Evolutionary conservation across 2,113 vertebrate genomes (phyloP).

Genomic region (Hystrix brachyura): DNA sequence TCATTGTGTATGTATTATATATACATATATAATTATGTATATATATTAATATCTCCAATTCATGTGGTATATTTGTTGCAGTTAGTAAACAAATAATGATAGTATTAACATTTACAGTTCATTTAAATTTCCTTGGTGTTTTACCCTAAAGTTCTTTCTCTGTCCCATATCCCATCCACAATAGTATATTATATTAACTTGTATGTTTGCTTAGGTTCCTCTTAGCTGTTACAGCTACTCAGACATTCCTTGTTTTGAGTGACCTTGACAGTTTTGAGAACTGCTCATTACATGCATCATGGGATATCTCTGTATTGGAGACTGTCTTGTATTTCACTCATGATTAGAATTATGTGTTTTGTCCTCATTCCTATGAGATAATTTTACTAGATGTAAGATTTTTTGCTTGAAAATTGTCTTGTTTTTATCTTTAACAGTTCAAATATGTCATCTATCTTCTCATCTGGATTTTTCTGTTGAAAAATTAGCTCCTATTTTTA

Average conservation of each 20-base stretch:
- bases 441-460: background rate
- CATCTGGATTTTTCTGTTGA: background rate
- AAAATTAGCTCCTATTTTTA: background rate
- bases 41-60: background rate
- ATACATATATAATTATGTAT: background rate
- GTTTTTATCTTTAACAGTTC: background rate
- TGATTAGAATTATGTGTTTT: background rate
- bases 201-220: background rate
- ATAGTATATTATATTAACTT: background rate
- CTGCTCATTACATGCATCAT: background rate
- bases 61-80: background rate
- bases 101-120: background rate
- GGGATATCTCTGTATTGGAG: background rate
- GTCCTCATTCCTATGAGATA: background rate
- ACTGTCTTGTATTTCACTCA: background rate
- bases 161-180: background rate
- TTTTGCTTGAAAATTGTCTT: background rate
- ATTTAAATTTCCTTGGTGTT: background rate
- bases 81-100: background rate
- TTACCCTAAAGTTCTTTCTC: background rate
- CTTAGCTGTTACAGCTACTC: background rate
- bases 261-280: background rate
- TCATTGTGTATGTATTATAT: background rate
- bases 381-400: background rate
- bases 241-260: background rate